Percentiles rank a stretch among this genome's conserved stretches.
Conservation (phyloP, 2,888 invertebrate genomes). For the Rhagium mordax region DNA sequence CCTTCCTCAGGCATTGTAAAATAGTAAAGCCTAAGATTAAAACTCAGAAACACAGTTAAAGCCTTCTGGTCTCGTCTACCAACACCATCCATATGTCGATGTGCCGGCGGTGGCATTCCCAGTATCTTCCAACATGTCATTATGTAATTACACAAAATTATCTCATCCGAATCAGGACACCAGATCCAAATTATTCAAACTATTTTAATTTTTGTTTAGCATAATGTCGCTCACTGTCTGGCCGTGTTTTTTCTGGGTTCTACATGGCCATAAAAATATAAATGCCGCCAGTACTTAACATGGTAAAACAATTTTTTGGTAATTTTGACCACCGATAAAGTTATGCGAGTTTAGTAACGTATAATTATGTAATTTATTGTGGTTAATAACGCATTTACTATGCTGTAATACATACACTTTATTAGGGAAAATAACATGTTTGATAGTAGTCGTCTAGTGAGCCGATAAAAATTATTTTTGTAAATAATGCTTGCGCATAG, state of each 20-base stretch:
- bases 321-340: background rate
- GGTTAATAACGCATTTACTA: background rate
- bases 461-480: no score
- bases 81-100: slow-evolving; percentile 39
- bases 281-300: background rate
- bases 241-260: background rate
- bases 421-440: background rate
- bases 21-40: background rate
- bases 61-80: slow-evolving; percentile 31
- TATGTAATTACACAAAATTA: slow-evolving; percentile 66
- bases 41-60: slow-evolving; percentile 7
- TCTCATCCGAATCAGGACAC: slow-evolving; percentile 60
- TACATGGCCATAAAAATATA: background rate
- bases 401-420: background rate
- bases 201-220: slow-evolving; percentile 62
- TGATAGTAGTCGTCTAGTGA: background rate
- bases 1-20: background rate
- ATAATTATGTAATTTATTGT: background rate
- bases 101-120: slow-evolving; percentile 53
- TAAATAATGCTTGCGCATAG: no score
- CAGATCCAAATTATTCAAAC: slow-evolving; percentile 59
- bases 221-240: slow-evolving; percentile 41
- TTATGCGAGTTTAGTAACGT: background rate
- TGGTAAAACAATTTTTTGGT: background rate
- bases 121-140: slow-evolving; percentile 60